Evolutionary conservation across 2,797 vertebrate species (phyloP).

Genomic region (Etheostoma nigrum): DNA sequence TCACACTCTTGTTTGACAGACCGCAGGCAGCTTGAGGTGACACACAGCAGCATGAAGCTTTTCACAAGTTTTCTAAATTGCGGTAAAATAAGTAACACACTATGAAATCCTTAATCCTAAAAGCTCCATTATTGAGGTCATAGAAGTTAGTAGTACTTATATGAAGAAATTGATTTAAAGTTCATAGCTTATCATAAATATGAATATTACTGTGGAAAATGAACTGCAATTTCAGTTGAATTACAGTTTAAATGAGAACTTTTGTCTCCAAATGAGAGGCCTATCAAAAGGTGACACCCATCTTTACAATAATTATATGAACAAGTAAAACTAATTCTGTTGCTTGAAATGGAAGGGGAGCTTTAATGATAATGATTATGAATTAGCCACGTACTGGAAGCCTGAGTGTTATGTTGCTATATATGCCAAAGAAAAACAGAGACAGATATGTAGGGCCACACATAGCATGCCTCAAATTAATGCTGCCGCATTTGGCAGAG

Average conservation of each 20-base stretch:
- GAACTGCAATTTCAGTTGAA: slow-evolving; percentile 12
- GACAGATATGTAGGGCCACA: too few species aligned
- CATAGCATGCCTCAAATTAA: neutral
- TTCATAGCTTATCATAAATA: slow-evolving; percentile 20
- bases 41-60: neutral
- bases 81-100: neutral
- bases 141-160: slow-evolving; percentile 3
- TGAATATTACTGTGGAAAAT: slow-evolving; percentile 39
- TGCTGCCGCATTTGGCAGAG: neutral
- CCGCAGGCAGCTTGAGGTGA: neutral
- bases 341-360: neutral
- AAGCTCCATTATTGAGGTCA: slow-evolving; percentile 23
- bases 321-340: neutral
- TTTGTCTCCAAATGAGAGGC: neutral
- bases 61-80: slow-evolving; percentile 10
- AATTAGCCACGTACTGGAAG: neutral
- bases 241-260: slow-evolving; percentile 28
- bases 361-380: neutral
- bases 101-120: slow-evolving; percentile 19
- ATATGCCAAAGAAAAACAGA: neutral
- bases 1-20: slow-evolving; percentile 17
- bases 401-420: neutral
- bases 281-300: neutral
- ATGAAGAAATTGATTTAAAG: slow-evolving; percentile 17
- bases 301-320: neutral